Evolutionary conservation across 2,797 vertebrate species (phyloP), one percentile per base, ranked within the genome.

Genomic region (Enteromius argenteus): DNA sequence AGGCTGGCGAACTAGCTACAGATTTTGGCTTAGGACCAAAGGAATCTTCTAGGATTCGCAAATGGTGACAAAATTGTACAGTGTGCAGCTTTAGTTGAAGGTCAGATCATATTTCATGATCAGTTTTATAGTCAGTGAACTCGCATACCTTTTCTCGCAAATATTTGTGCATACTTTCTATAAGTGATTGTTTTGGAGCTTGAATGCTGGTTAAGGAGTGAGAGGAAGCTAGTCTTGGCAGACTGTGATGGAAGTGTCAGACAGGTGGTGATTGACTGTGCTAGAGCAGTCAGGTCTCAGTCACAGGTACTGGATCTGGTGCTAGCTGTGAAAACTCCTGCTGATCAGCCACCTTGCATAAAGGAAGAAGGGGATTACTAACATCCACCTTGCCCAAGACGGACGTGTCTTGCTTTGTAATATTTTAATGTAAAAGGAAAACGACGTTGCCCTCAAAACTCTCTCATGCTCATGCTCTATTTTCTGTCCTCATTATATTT

Each of bases 341-440:
- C 83, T 79, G 83, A 49, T 79, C 14, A 49, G 67, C 67, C 83
- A 84, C 83, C 66, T 79, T 84, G 75, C 51, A 27, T 60, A 71
- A 66, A 60, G 49, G 10, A 83, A 69, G 23, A 75, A 53, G 35
- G 49, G 17, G 30, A 42, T 69, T 69, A 76, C 77, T 44, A 69
- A 77, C 82, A 46, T 44, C 64, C 30, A 62, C 30, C 42, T 49
- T 62, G 14, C 10, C 21, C 27, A 84, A 78, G 66, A 79, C 79
- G 82, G 21, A 68, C 1, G 1, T 37, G 2, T 67, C 37, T 83
- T 67, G 5, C 27, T 62, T 58, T 37, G 15, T 17, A 23, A 27
- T 19, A 9, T 60, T 84, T 84, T 56, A 60, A 62, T 23, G 8
- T 46, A 44, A 35, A 30, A 68, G 9, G n/a, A 62, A 42, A 39